A percentile compares a stretch with the other conserved stretches of the same genome.
These are phyloP conservation scores for human (Homo sapiens) DNA, from an alignment of 2,113 vertebrate species.

Conservation along the genomic window DNA sequence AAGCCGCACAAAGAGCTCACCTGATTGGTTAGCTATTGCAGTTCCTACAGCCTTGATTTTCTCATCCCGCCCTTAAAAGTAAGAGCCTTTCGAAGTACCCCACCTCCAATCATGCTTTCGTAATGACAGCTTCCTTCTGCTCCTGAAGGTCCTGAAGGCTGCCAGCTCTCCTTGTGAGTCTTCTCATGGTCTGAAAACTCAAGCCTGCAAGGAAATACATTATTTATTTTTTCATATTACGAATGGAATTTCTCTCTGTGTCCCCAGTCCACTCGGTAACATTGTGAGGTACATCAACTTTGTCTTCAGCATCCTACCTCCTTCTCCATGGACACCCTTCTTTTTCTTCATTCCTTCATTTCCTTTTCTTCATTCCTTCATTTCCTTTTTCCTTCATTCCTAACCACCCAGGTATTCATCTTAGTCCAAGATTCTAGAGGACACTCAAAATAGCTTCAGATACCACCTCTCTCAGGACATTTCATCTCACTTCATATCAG, in stretches of 20 bases:
- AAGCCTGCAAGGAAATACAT: not conserved
- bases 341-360: not conserved
- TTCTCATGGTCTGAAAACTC: not conserved
- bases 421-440: not conserved
- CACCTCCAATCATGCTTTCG: not conserved
- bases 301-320: not conserved
- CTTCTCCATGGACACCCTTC: not conserved
- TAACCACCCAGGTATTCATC: not conserved
- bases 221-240: not conserved
- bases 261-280: not conserved
- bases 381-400: not conserved
- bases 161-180: too few relatives aligned
- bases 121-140: too few relatives aligned
- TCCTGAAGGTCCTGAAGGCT: not conserved
- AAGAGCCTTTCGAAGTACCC: rapidly evolving
- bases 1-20: not conserved
- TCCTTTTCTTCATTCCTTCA: too few relatives aligned
- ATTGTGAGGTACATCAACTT: not conserved
- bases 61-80: not conserved
- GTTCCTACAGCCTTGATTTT: not conserved
- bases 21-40: too few relatives aligned
- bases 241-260: not conserved
- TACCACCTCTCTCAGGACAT: not conserved
- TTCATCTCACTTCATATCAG: not conserved
- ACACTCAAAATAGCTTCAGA: not conserved